Conservation (phyloP, 2,888 invertebrate species). For the Ferrisia virgata region DNA sequence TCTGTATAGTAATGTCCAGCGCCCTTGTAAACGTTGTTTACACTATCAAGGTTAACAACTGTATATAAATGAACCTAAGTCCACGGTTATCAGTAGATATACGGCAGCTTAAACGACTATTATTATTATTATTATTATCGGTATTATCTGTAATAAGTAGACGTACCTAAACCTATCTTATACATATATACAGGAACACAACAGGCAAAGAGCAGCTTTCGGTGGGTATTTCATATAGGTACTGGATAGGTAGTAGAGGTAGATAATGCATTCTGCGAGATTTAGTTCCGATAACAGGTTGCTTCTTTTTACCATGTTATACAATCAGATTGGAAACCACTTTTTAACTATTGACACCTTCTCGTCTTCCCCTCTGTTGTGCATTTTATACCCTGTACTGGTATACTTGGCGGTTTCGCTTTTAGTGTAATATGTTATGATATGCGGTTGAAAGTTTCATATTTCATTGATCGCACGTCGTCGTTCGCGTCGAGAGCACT, state of each 20-base stretch:
- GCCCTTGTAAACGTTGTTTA: conserved; percentile 21
- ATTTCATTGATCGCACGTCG: background rate
- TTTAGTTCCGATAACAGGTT: conserved; percentile 15
- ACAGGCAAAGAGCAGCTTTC: background rate
- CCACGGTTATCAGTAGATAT: conserved; percentile 21
- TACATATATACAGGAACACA: background rate
- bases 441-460: background rate
- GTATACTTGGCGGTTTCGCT: background rate
- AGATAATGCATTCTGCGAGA: background rate
- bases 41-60: conserved; percentile 11
- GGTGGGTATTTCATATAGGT: background rate
- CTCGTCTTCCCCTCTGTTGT: no score
- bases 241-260: no score
- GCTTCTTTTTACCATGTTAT: background rate
- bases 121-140: background rate
- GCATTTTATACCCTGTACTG: no score
- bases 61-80: conserved; percentile 18
- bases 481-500: background rate
- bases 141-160: background rate
- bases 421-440: background rate
- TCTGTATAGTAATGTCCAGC: background rate
- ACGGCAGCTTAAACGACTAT: background rate
- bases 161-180: no score
- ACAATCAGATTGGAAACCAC: background rate
- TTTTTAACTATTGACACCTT: background rate